These are phyloP conservation scores for Osedax frankpressi DNA, from an alignment of 2,888 invertebrate species.

Conservation along the genomic window DNA sequence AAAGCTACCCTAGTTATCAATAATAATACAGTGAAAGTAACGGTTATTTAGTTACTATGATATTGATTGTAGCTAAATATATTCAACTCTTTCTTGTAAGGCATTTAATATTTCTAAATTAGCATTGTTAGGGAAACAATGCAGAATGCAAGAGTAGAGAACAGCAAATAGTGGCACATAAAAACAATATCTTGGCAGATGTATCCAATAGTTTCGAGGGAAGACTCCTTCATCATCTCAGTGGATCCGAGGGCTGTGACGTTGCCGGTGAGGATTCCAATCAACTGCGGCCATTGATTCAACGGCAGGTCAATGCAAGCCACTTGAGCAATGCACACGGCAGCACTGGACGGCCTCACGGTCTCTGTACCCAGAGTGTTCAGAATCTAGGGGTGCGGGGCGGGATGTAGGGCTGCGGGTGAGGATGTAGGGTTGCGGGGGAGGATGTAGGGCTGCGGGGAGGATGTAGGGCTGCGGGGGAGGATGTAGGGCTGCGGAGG, in stretches of 20 bases:
- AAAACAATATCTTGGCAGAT: constrained; percentile 84
- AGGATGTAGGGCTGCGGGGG: no score
- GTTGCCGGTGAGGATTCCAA: constrained; percentile 71
- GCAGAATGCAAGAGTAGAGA: no score
- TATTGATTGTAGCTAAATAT: no score
- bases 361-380: constrained; percentile 86
- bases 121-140: no score
- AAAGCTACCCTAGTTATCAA: no score
- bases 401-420: constrained; percentile 16
- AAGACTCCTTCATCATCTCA: constrained; percentile 88
- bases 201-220: constrained; percentile 92
- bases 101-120: no score
- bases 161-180: no score
- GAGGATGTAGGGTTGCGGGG: background rate
- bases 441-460: no score
- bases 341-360: constrained; percentile 85
- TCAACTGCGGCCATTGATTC: constrained; percentile 80
- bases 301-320: constrained; percentile 89
- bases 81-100: no score
- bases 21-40: no score
- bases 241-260: constrained; percentile 67
- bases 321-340: constrained; percentile 96
- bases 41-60: no score
- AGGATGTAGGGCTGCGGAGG: no score
- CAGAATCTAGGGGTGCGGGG: constrained; percentile 69